Evolutionary conservation across 2,113 vertebrate species (phyloP).

Genomic region (Corythornis madagascariensis): DNA sequence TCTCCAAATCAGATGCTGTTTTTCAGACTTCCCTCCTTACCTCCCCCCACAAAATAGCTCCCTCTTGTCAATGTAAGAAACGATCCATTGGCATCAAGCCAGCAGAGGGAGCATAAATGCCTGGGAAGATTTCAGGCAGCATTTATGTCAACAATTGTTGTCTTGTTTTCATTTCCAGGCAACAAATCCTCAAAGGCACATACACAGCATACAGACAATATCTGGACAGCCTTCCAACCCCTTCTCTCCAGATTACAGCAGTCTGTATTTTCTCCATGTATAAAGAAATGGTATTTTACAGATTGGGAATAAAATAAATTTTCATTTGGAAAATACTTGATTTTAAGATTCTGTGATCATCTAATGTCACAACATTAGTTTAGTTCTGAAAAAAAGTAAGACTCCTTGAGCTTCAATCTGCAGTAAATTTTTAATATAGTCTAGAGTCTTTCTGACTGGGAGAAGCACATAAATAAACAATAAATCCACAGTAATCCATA

Average conservation of each 20-base stretch:
- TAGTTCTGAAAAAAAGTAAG: not conserved
- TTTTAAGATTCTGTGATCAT: not conserved
- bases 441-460: not conserved
- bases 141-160: constrained; percentile 51
- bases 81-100: not conserved
- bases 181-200: constrained; percentile 30
- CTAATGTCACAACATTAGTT: not conserved
- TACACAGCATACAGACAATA: not conserved
- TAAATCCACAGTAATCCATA: not conserved
- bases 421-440: not conserved
- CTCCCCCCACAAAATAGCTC: not conserved
- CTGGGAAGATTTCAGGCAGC: constrained; percentile 1
- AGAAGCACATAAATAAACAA: not conserved
- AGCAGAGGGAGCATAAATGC: not conserved
- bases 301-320: not conserved
- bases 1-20: not conserved
- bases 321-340: not conserved
- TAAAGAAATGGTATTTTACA: not conserved
- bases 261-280: not conserved
- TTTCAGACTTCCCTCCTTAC: not conserved
- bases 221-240: not conserved
- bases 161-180: constrained; percentile 55
- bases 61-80: not conserved
- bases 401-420: not conserved
- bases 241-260: not conserved